Conservation (phyloP, 2,797 vertebrate species). For the Pantherophis alleghaniensis region DNA sequence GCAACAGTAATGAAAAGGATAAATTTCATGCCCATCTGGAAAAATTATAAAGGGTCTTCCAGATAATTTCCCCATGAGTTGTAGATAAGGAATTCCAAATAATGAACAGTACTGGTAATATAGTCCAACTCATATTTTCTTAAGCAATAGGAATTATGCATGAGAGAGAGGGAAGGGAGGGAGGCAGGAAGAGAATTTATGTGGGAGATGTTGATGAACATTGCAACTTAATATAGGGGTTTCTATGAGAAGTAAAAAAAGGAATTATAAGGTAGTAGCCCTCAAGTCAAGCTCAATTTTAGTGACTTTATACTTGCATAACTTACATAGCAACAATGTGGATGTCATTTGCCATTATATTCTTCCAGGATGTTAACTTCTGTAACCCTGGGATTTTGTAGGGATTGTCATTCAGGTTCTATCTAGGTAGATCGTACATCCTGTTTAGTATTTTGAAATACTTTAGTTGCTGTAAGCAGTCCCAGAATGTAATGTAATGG, state of each 20-base stretch:
- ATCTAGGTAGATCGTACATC: neutral
- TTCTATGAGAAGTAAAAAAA: neutral
- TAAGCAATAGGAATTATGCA: neutral
- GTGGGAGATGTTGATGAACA: neutral
- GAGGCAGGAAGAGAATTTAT: neutral
- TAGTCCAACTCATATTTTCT: neutral
- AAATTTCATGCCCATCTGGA: neutral
- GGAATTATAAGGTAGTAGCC: neutral
- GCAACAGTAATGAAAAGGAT: neutral
- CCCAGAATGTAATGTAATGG: neutral
- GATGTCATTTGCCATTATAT: neutral
- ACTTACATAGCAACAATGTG: neutral
- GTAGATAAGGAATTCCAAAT: neutral
- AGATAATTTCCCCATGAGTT: neutral
- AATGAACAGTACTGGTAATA: neutral
- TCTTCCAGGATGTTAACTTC: neutral
- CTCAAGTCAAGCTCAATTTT: neutral
- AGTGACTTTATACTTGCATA: neutral
- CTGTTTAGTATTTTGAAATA: neutral
- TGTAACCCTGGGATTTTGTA: neutral
- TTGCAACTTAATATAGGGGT: neutral
- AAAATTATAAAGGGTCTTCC: neutral
- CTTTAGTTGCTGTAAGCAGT: neutral
- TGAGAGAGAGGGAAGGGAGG: neutral
- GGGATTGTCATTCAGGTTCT: neutral